Evolutionary conservation across 2,113 vertebrate species (phyloP), one percentile per base, ranked within the genome.

Genomic region (Archilochus colubris): DNA sequence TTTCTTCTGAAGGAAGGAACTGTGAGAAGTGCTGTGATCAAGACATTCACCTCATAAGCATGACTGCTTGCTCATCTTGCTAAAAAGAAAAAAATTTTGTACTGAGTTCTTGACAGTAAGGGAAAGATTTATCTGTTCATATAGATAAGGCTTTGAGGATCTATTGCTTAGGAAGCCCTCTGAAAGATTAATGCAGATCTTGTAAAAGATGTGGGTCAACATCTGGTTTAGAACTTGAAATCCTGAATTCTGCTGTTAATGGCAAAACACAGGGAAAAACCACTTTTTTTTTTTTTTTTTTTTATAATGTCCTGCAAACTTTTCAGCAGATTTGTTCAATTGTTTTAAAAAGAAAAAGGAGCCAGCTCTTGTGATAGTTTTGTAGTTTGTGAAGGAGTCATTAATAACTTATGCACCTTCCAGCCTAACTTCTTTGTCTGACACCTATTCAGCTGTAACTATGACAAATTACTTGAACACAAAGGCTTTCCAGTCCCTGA

Each of bases 341-440:
- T 46, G 57, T 80, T 87, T 51, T 3, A 31, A 61, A 88, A 85
- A 46, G 74, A 86, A 21, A 88, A 82, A 44, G n/a, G 31, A 70
- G 12, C 21, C n/a, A 63, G 8, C 6, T 43, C 28, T 83, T 83
- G 23, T 53, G 31, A 43, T 90, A 86, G 43, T 90, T 91, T 88
- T 57, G 55, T 85, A 63, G 77, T 91, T 94, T 93, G 62, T 78
- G 27, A 57, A 54, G 48, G 25, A 82, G 50, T 82, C 67, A 89
- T 94, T 72, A 96, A 88, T 91, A 94, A 87, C 62, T 96, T 82
- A 53, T 50, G 43, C 43, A 88, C 75, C 55, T 86, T 91, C 73
- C 51, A 66, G 86, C 44, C 14, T 82, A 46, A 58, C 63, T 86
- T 73, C 75, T 89, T 82, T 90, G 61, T 88, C 72, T 91, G 79